Evolutionary conservation across 2,888 invertebrate species (phyloP).

Genomic region (Cataglyphis rosenhaueri): DNA sequence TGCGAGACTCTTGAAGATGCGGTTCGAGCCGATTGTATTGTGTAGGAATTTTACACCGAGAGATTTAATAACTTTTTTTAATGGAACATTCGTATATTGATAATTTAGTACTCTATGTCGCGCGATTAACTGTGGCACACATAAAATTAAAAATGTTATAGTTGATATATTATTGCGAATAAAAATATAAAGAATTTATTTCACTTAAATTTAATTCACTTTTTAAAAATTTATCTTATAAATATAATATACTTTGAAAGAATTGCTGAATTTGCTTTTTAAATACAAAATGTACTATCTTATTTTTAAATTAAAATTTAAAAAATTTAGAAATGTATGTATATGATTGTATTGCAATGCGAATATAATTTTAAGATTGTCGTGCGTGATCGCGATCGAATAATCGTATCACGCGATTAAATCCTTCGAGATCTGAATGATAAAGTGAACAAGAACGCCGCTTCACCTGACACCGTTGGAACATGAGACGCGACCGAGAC

Average conservation of each 20-base stretch:
- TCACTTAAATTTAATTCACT: background rate
- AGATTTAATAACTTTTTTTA: background rate
- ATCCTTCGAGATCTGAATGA: conserved; percentile 64
- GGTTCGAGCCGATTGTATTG: background rate
- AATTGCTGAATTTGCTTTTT: background rate
- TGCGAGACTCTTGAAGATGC: background rate
- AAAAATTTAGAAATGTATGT: background rate
- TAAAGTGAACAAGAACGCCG: conserved; percentile 63
- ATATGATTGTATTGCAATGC: background rate
- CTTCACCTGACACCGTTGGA: conserved; percentile 42
- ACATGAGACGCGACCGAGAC: conserved; percentile 47
- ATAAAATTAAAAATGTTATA: background rate
- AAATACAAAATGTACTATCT: background rate
- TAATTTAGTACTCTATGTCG: background rate
- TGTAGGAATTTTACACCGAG: background rate
- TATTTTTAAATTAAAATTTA: background rate
- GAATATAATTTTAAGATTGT: background rate
- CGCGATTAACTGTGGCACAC: background rate
- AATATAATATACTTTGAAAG: background rate
- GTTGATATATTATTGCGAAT: background rate
- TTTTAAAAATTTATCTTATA: background rate
- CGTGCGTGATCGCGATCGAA: conserved; percentile 21
- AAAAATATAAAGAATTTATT: no score
- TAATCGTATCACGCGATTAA: conserved; percentile 61
- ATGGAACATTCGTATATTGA: background rate